These are phyloP conservation scores for Orchestia grillus DNA, from an alignment of 1,140 invertebrate species.

Conservation along the genomic window DNA sequence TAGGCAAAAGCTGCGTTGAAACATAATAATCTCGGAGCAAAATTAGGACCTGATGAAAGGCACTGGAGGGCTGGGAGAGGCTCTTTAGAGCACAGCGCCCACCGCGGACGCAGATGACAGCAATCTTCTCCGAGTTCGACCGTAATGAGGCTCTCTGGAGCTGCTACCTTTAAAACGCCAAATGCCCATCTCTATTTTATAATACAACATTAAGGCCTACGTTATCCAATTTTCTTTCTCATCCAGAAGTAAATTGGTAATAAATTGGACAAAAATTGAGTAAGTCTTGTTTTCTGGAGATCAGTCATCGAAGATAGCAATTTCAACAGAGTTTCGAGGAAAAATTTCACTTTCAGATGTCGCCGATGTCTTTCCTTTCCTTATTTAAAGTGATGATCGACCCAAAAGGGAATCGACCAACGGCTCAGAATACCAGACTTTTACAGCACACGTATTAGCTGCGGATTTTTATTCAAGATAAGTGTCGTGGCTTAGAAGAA, in stretches of 20 bases:
- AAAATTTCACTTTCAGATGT: not conserved
- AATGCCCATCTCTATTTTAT: conserved; percentile 53
- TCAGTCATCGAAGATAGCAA: not conserved
- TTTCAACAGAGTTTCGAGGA: not conserved
- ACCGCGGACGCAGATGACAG: conserved; percentile 25
- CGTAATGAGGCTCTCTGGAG: conserved; percentile 41
- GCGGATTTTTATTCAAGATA: not conserved
- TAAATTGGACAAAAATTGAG: conserved; percentile 51
- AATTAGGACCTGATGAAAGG: conserved; percentile 15
- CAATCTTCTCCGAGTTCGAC: conserved; percentile 12
- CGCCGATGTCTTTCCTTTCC: not conserved
- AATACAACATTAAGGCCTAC: conserved; percentile 51
- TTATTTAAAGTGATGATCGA: not conserved
- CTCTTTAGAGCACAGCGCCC: not conserved
- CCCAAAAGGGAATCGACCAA: not conserved
- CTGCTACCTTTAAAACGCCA: conserved; percentile 44
- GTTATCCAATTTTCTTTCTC: conserved; percentile 53
- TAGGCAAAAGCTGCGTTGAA: not conserved
- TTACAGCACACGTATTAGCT: not conserved
- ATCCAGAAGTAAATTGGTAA: conserved; percentile 45
- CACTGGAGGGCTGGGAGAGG: not conserved
- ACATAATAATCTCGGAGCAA: conserved; percentile 8
- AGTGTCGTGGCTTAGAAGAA: not conserved
- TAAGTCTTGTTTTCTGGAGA: conserved; percentile 44
- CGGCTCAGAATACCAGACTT: not conserved